Conservation (phyloP, 2,797 vertebrate species). For the Sebastes trivittatus region DNA sequence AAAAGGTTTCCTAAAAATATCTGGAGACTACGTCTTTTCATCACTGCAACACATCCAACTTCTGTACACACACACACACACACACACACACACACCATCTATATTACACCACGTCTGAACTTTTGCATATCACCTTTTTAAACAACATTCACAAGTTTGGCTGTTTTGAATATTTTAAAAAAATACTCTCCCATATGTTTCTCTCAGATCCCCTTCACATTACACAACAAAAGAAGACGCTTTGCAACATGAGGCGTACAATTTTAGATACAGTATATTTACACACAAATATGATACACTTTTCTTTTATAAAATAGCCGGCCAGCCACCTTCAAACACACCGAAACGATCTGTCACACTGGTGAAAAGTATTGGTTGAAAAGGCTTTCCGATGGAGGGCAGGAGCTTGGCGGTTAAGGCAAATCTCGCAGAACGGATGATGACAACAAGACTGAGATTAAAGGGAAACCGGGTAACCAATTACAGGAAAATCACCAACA, state of each 20-base stretch:
- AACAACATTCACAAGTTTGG: conserved; percentile 65
- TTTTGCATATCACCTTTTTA: conserved; percentile 69
- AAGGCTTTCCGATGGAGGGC: conserved; percentile 31
- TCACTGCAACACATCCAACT: conserved; percentile 35
- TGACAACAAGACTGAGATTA: conserved; percentile 50
- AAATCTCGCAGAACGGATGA: conserved; percentile 60
- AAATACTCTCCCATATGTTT: conserved; percentile 60
- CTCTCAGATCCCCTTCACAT: conserved; percentile 44
- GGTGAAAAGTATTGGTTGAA: conserved; percentile 28
- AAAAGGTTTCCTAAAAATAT: conserved; percentile 41
- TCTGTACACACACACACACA: too few species aligned
- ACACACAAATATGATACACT: conserved; percentile 72
- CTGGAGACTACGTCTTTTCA: conserved; percentile 26
- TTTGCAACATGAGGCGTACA: conserved; percentile 48
- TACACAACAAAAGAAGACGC: conserved; percentile 66
- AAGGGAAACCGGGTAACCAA: conserved; percentile 60
- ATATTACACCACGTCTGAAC: conserved; percentile 56
- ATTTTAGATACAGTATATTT: conserved; percentile 73
- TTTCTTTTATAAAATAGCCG: conserved; percentile 55
- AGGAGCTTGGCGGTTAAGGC: conserved; percentile 70
- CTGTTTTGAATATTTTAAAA: conserved; percentile 45
- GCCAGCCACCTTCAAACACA: conserved; percentile 36
- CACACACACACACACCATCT: background rate
- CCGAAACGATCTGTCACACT: conserved; percentile 34
- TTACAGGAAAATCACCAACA: conserved; percentile 60